Evolutionary conservation across 2,113 vertebrate species (phyloP).

Genomic region (Dicentrarchus labrax): DNA sequence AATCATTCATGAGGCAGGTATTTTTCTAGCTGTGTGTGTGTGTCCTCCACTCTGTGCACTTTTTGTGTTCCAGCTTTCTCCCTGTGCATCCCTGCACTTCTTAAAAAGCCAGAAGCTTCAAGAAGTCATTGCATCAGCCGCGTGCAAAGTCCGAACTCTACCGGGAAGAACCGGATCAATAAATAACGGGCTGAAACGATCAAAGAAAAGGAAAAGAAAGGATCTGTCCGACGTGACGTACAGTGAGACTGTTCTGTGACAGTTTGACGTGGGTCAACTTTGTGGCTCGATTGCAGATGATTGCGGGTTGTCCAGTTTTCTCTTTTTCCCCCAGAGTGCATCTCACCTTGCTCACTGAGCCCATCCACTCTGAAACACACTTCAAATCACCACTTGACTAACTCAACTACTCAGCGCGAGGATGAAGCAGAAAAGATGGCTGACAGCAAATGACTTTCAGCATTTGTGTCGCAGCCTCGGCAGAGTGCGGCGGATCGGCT

Average conservation of each 20-base stretch:
- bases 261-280: conserved; percentile 7
- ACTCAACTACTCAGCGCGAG: not conserved
- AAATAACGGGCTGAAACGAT: conserved; percentile 29
- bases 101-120: conserved; percentile 43
- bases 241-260: conserved; percentile 18
- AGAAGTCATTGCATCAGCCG: conserved; percentile 25
- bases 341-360: conserved; percentile 62
- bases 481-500: conserved; percentile 10
- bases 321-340: conserved; percentile 56
- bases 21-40: not conserved
- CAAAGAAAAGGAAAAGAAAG: conserved; percentile 10
- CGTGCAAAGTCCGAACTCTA: conserved; percentile 15
- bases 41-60: conserved; percentile 11
- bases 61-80: conserved; percentile 3
- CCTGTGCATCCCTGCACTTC: not conserved
- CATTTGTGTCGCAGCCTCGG: not conserved
- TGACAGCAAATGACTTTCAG: conserved; percentile 46
- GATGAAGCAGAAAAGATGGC: not conserved
- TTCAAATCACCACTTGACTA: conserved; percentile 51
- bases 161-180: conserved; percentile 17
- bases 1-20: conserved; percentile 10
- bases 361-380: conserved; percentile 64
- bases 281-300: conserved; percentile 15
- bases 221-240: not conserved
- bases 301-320: conserved; percentile 15